Base-by-base conservation (phyloP, 2,113 vertebrate genomes). In the Aptenodytes forsteri region DNA sequence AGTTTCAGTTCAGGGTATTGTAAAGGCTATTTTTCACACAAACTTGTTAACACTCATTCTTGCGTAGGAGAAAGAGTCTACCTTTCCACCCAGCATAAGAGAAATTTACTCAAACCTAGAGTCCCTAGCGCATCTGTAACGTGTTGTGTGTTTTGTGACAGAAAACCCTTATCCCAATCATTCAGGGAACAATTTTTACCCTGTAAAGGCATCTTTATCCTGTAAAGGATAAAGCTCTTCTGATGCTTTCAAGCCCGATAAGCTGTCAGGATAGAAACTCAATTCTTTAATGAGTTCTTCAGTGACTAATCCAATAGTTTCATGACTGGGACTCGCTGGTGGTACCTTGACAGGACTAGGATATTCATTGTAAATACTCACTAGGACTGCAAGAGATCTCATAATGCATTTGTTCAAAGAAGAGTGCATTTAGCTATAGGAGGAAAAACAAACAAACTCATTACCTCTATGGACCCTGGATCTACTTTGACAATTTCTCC, bases 381-480 rank as follows among this genome's bases (percentile, higher is more conserved):
- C 25, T 50, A 70, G 55, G 40, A 30, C 59, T 52, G 54, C 64
- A 86, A 88, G 82, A 83, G 73, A 87, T 54, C 62, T 90, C 26
- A 36, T 26, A 87, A 83, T 9, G 20, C 40, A 59, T 83, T 67
- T 83, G 70, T 76, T 97, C 75, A 97, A 95, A 97, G 96, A 88
- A 97, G 96, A 84, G 84, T 96, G 67, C 93, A 97, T 62, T 96
- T 96, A 96, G 96, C 83, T 80, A 97, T 77, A 91, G 95, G 90
- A 93, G 92, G 86, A 90, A 95, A 84, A 81, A 97, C 77, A 89
- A 97, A 80, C 92, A 97, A 97, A 80, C 46, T 94, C 93, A 81
- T 99, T 99, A 99, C 99, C 99, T 99, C 99, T 96, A 99, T 99
- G 97, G 99, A 98, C 98, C 98, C 99, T 75, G 98, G 97, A 96